Evolutionary conservation across 2,888 invertebrate species (phyloP).

Genomic region (Eupithecia vulgata): DNA sequence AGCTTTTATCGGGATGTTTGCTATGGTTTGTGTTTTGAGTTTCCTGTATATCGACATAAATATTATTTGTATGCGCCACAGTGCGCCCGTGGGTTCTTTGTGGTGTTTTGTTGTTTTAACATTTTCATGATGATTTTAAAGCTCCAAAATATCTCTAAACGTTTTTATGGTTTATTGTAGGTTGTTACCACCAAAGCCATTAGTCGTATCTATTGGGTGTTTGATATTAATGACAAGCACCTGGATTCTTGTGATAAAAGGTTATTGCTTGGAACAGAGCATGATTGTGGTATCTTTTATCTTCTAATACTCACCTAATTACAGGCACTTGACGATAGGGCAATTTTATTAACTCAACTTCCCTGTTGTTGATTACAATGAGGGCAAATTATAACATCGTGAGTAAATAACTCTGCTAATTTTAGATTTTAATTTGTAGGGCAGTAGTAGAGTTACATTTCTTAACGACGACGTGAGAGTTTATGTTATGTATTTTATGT

Average conservation of each 20-base stretch:
- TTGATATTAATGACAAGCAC: conserved; percentile 1
- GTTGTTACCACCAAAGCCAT: not conserved
- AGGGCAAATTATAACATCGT: conserved; percentile 35
- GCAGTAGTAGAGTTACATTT: not conserved
- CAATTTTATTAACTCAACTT: conserved; percentile 38
- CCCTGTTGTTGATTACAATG: conserved; percentile 41
- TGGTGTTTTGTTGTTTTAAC: not conserved
- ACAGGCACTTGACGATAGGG: conserved; percentile 20
- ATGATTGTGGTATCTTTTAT: not conserved
- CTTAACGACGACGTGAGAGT: not conserved
- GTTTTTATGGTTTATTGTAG: no score
- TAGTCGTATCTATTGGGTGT: not conserved
- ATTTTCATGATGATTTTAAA: not conserved
- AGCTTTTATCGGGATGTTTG: not conserved
- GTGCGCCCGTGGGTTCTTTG: not conserved
- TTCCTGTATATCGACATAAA: not conserved
- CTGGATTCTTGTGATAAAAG: not conserved
- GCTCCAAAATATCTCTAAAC: not conserved
- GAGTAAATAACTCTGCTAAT: conserved; percentile 19
- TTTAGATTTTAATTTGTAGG: not conserved
- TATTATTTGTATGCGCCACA: not conserved
- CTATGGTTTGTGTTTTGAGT: not conserved
- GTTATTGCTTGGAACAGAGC: not conserved
- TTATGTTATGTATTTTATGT: not conserved
- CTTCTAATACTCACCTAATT: not conserved